These are phyloP conservation scores for Microtus oregoni DNA, from an alignment of 2,113 vertebrate species.

Conservation along the genomic window DNA sequence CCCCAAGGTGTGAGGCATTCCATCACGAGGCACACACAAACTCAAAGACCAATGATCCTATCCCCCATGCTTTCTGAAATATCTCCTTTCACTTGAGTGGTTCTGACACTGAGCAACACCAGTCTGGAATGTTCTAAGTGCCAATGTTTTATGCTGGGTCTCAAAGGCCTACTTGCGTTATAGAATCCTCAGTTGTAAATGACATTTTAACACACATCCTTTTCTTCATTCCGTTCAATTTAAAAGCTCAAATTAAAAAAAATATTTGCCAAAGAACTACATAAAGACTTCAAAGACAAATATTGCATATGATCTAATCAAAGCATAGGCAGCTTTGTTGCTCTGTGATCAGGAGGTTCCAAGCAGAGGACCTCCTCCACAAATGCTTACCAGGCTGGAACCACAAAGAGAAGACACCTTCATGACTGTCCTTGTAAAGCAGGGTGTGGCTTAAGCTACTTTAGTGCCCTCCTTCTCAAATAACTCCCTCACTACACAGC, in stretches of 20 bases:
- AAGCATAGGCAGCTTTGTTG: slow-evolving; percentile 57
- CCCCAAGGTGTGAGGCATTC: background rate
- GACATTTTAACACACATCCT: slow-evolving; percentile 48
- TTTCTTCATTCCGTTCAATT: slow-evolving; percentile 63
- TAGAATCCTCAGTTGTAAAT: slow-evolving; percentile 43
- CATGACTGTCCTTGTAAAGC: background rate
- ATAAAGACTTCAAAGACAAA: slow-evolving; percentile 74
- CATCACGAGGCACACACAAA: background rate
- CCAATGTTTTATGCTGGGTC: background rate
- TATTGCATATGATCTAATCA: slow-evolving; percentile 48
- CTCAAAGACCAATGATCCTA: background rate
- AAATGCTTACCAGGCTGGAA: slow-evolving; percentile 16
- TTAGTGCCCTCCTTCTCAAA: background rate
- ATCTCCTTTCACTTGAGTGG: background rate
- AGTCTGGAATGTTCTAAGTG: background rate
- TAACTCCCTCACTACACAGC: slow-evolving; percentile 31
- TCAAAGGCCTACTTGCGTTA: slow-evolving; percentile 3
- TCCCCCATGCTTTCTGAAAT: background rate
- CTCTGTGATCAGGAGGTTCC: slow-evolving; percentile 13
- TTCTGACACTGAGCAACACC: background rate
- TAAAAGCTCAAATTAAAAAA: slow-evolving; percentile 73
- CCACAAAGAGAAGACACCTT: background rate
- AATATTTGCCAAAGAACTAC: slow-evolving; percentile 54
- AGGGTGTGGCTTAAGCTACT: background rate
- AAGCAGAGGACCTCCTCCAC: background rate